Evolutionary conservation across 1,140 invertebrate genomes (phyloP).

Genomic region (Galleria mellonella): DNA sequence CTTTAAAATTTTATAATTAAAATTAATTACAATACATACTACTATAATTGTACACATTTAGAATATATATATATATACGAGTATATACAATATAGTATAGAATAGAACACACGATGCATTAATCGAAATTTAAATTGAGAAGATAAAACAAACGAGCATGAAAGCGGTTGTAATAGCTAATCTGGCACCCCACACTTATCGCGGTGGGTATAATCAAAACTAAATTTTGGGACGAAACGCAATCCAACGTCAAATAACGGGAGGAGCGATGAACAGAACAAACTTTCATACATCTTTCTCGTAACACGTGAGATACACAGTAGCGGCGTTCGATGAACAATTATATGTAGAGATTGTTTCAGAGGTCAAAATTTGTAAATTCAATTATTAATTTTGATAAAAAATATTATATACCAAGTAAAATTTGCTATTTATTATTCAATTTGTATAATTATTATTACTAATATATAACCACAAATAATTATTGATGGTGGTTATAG

Average conservation of each 20-base stretch:
- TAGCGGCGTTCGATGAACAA: not conserved
- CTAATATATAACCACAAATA: too few relatives aligned
- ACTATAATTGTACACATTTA: too few relatives aligned
- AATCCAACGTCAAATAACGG: slow-evolving; percentile 61
- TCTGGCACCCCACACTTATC: slow-evolving; percentile 33
- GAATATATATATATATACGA: too few relatives aligned
- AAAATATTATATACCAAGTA: too few relatives aligned
- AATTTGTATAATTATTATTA: too few relatives aligned
- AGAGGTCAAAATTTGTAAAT: too few relatives aligned
- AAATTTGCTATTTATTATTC: too few relatives aligned
- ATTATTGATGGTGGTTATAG: too few relatives aligned
- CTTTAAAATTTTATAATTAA: too few relatives aligned
- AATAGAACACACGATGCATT: not conserved
- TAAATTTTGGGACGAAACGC: slow-evolving; percentile 47
- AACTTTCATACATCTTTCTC: slow-evolving; percentile 35
- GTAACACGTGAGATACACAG: slow-evolving; percentile 20
- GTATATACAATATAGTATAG: too few relatives aligned
- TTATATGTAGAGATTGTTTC: not conserved
- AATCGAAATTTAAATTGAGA: not conserved
- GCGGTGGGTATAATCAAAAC: slow-evolving; percentile 44
- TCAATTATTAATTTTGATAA: too few relatives aligned
- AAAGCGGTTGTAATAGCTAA: slow-evolving; percentile 20
- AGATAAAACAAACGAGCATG: slow-evolving; percentile 21
- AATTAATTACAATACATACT: too few relatives aligned
- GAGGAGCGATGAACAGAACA: slow-evolving; percentile 46